These are phyloP conservation scores for Euleptes europaea DNA, from an alignment of 2,113 vertebrate species.

Conservation along the genomic window DNA sequence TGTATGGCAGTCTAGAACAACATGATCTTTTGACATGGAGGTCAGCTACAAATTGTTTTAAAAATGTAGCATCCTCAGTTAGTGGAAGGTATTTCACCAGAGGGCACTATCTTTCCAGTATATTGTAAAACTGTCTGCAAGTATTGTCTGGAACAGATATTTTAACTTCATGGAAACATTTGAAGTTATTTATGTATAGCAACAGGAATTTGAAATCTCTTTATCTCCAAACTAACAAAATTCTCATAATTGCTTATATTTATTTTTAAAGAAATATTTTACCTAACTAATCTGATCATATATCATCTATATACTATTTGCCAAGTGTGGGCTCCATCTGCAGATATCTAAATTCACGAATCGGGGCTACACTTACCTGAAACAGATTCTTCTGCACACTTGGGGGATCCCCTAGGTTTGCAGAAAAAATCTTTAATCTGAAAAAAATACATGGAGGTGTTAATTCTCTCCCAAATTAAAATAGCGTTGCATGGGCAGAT, in stretches of 20 bases:
- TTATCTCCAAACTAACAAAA: not conserved
- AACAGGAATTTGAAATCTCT: not conserved
- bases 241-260: not conserved
- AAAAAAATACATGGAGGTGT: too few relatives aligned
- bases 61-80: not conserved
- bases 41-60: not conserved
- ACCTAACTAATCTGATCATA: not conserved
- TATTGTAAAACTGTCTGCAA: not conserved
- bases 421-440: too few relatives aligned
- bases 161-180: constrained; percentile 5
- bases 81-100: constrained; percentile 50
- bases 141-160: not conserved
- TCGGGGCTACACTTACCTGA: too few relatives aligned
- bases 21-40: not conserved
- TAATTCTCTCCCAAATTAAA: too few relatives aligned
- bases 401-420: too few relatives aligned
- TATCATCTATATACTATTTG: too few relatives aligned
- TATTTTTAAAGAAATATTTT: not conserved
- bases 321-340: too few relatives aligned
- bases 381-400: too few relatives aligned
- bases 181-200: not conserved
- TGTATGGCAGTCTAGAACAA: not conserved
- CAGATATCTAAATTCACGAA: too few relatives aligned
- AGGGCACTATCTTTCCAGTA: constrained; percentile 64
- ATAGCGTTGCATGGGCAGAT: too few relatives aligned